Evolutionary conservation across 2,113 vertebrate genomes (phyloP).

Genomic region (Dryoscopus gambensis): DNA sequence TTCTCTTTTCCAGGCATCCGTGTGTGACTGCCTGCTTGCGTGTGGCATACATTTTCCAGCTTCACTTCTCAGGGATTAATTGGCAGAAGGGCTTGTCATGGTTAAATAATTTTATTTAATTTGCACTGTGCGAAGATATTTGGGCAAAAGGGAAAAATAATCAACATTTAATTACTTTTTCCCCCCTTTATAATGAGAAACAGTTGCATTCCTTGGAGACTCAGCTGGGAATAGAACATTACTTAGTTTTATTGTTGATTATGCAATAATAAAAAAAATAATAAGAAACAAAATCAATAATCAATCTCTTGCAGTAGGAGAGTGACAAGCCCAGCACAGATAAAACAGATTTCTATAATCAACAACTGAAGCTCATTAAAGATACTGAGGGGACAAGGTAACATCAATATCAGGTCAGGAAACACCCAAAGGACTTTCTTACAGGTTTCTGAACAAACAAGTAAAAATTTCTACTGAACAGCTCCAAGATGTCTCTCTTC

Average conservation of each 20-base stretch:
- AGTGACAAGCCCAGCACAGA: neutral
- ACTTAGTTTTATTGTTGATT: slow-evolving; percentile 34
- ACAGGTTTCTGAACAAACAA: neutral
- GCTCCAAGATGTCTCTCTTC: neutral
- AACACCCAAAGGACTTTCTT: neutral
- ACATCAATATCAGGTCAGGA: neutral
- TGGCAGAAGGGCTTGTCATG: slow-evolving; percentile 29
- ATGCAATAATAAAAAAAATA: neutral
- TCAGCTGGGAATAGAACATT: slow-evolving; percentile 5
- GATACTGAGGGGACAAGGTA: neutral
- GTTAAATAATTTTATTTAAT: slow-evolving; percentile 59
- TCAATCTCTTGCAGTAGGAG: slow-evolving; percentile 1
- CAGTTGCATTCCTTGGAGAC: slow-evolving; percentile 37
- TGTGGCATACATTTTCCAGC: neutral
- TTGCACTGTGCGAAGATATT: slow-evolving; percentile 47
- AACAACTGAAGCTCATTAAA: neutral
- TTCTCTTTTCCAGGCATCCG: neutral
- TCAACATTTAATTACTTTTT: slow-evolving; percentile 51
- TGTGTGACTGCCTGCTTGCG: neutral
- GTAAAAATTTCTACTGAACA: neutral
- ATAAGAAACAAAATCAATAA: neutral
- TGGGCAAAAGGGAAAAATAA: slow-evolving; percentile 62
- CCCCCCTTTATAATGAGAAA: slow-evolving; percentile 10
- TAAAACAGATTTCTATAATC: neutral
- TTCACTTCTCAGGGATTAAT: slow-evolving; percentile 31